Conservation (phyloP, 2,888 invertebrate genomes). For the Diarsia dahlii region DNA sequence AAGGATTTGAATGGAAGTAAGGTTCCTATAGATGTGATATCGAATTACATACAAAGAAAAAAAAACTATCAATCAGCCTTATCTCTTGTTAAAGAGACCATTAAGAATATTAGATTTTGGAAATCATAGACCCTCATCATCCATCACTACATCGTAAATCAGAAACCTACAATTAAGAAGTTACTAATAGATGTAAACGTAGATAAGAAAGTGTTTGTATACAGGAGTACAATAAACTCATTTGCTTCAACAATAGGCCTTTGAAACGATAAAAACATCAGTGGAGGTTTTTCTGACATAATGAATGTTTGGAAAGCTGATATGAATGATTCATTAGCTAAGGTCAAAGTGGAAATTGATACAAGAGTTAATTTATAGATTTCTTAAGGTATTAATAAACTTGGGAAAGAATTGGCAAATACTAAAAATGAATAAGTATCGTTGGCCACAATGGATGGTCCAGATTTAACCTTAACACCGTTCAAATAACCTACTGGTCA, state of each 20-base stretch:
- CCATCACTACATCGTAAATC: conserved; percentile 11
- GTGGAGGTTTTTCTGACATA: conserved; percentile 39
- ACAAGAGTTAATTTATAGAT: conserved; percentile 2
- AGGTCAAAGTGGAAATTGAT: conserved; percentile 21
- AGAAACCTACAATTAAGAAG: conserved; percentile 29
- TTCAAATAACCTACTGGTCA: neutral
- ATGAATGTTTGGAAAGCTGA: conserved; percentile 59
- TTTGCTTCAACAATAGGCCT: conserved; percentile 58
- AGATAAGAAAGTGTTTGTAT: conserved; percentile 56
- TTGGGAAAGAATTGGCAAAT: neutral
- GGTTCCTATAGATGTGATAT: neutral
- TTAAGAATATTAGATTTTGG: neutral
- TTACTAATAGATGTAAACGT: conserved; percentile 24
- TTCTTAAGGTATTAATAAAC: neutral
- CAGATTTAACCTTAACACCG: neutral
- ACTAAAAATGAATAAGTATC: neutral
- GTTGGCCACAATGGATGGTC: neutral
- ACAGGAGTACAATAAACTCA: conserved; percentile 58
- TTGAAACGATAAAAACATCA: conserved; percentile 45
- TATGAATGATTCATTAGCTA: conserved; percentile 33
- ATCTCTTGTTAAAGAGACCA: neutral
- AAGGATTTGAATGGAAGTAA: neutral
- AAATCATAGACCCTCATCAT: conserved; percentile 2
- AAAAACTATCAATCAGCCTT: neutral
- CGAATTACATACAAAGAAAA: no score